These are phyloP conservation scores for Clitarchus hookeri DNA, from an alignment of 2,888 invertebrate species.

Conservation along the genomic window DNA sequence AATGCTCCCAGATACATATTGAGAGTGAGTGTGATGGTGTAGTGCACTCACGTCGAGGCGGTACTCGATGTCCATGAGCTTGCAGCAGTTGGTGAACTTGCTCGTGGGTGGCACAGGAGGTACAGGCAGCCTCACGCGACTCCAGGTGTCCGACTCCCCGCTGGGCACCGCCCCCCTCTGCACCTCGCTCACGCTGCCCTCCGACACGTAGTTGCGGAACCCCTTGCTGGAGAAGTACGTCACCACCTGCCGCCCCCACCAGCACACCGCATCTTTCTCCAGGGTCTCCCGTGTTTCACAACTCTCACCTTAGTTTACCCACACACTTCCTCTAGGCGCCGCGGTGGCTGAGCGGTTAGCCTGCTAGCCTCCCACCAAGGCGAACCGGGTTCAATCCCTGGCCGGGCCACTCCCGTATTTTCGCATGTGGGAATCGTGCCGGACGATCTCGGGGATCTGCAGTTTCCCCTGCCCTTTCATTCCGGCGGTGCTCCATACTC, in stretches of 20 bases:
- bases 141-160: conserved; percentile 46
- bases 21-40: background rate
- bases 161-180: conserved; percentile 44
- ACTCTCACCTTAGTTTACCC: too few species aligned
- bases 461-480: too few species aligned
- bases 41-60: conserved; percentile 46
- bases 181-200: conserved; percentile 45
- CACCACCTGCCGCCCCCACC: conserved; percentile 44
- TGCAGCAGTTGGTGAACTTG: conserved; percentile 45
- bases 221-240: conserved; percentile 47
- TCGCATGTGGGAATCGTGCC: too few species aligned
- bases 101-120: conserved; percentile 47
- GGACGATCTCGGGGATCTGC: too few species aligned
- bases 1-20: background rate
- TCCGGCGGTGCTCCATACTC: too few species aligned
- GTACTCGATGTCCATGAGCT: conserved; percentile 47
- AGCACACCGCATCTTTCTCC: background rate
- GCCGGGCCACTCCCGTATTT: too few species aligned
- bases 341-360: too few species aligned
- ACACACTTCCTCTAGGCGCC: too few species aligned
- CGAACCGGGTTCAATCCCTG: too few species aligned
- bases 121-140: conserved; percentile 42
- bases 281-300: too few species aligned
- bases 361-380: too few species aligned
- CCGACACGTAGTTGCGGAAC: conserved; percentile 45